A percentile compares a stretch with the other conserved stretches of the same genome.
phyloP scores from a whole-genome alignment of 2,113 vertebrate species.

The Manacus vitellinus region DNA sequence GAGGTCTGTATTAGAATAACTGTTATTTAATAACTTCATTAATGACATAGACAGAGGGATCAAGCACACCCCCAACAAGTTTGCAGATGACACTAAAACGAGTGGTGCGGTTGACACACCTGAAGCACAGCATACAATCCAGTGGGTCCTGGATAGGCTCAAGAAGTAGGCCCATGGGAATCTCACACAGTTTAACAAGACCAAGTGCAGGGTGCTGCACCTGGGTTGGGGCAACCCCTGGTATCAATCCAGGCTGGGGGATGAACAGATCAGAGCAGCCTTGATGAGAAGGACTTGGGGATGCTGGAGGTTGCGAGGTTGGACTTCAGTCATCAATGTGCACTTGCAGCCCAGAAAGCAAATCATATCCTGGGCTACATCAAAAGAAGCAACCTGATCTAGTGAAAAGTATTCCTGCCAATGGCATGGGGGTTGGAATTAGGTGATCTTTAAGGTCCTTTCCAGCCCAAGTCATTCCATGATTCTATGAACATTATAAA shows the following conservation, averaged over 20 bases:
- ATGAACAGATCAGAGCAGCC: neutral
- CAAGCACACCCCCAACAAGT: neutral
- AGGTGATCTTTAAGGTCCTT: neutral
- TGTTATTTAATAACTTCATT: neutral
- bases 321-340: neutral
- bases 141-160: neutral
- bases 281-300: neutral
- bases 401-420: neutral
- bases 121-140: neutral
- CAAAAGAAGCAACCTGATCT: neutral
- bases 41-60: neutral
- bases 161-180: neutral
- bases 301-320: neutral
- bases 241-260: too few species aligned
- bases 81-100: neutral
- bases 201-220: neutral
- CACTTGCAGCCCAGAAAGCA: neutral
- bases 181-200: neutral
- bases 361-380: neutral
- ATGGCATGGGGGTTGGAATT: neutral
- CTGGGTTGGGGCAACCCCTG: neutral
- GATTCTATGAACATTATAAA: neutral
- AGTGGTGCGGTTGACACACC: neutral
- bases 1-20: neutral
- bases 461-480: neutral